These are phyloP conservation scores for Cephus runcator DNA, from an alignment of 2,888 invertebrate species.

Conservation along the genomic window DNA sequence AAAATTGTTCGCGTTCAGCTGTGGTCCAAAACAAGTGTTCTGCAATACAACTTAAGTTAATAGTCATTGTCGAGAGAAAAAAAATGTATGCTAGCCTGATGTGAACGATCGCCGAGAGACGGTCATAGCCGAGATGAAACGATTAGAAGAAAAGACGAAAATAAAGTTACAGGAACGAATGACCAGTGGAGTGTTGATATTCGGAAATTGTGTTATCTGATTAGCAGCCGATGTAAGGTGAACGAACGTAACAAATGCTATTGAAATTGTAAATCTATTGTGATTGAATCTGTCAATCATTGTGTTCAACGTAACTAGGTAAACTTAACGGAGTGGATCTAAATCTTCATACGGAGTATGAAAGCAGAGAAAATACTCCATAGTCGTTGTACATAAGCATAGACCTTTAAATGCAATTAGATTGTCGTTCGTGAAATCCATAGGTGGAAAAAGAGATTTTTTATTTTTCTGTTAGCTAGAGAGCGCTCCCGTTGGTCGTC, in stretches of 20 bases:
- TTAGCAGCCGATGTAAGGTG: neutral
- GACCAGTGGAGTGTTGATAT: neutral
- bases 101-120: too few species aligned
- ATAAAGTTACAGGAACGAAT: neutral
- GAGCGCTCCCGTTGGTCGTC: neutral
- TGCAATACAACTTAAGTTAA: neutral
- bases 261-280: constrained; percentile 47
- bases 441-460: neutral
- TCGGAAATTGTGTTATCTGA: neutral
- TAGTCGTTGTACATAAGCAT: constrained; percentile 8
- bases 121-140: neutral
- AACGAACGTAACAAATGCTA: constrained; percentile 23
- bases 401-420: constrained; percentile 1
- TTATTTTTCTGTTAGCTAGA: neutral
- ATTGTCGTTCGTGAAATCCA: neutral
- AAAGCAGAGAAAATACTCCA: neutral
- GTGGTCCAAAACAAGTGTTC: neutral
- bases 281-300: constrained; percentile 53
- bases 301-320: constrained; percentile 58
- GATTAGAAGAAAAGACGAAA: neutral
- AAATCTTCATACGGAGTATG: neutral
- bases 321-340: constrained; percentile 8
- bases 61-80: neutral
- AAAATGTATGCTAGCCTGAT: too few species aligned
- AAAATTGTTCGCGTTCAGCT: neutral